Evolutionary conservation across 35 echinoderm and acorn worm genomes (phyloP).

Genomic region (Anneissia japonica): DNA sequence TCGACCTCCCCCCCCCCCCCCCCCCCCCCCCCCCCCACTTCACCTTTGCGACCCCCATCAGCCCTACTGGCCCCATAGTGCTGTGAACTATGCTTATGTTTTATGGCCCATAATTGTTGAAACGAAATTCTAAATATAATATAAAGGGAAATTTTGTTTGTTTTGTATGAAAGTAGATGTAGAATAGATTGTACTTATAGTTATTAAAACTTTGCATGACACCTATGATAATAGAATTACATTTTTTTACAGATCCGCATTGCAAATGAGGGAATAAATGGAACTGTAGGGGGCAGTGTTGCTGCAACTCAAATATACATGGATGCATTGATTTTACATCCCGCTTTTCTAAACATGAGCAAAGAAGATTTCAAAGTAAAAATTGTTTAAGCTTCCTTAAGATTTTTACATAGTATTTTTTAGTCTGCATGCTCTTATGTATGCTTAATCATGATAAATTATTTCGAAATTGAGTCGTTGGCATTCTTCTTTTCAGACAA

Average conservation of each 20-base stretch:
- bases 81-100: too few species aligned
- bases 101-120: too few species aligned
- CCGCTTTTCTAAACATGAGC: conserved; percentile 25
- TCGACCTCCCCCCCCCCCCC: too few species aligned
- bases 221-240: background rate
- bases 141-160: too few species aligned
- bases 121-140: too few species aligned
- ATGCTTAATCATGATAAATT: too few species aligned
- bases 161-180: background rate
- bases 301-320: conserved; percentile 37
- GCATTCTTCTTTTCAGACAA: conserved; percentile 30
- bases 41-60: too few species aligned
- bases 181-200: background rate
- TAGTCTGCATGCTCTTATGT: too few species aligned
- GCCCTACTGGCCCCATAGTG: too few species aligned
- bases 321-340: conserved; percentile 29
- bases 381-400: too few species aligned
- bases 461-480: background rate
- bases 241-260: conserved; percentile 49
- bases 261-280: conserved; percentile 63
- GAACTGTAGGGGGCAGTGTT: conserved; percentile 47
- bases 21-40: too few species aligned
- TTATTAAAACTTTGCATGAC: background rate
- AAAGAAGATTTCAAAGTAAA: conserved; percentile 64
- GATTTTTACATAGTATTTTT: too few species aligned